Percentiles rank a stretch among this genome's conserved stretches.
Conservation (phyloP, 2,113 vertebrate genomes). For the Pelusios castaneus region DNA sequence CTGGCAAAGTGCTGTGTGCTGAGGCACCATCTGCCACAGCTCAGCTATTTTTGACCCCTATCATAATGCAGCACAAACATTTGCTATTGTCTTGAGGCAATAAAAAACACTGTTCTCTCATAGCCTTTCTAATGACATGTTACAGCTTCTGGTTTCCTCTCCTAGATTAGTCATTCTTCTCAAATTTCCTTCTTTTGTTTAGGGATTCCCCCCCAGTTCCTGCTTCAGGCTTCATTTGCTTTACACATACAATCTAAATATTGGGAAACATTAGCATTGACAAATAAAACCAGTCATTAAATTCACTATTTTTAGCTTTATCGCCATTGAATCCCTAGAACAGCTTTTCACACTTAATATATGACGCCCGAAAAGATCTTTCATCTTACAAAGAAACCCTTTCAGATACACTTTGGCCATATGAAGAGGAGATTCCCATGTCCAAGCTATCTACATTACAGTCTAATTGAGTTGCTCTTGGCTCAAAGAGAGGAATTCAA, state of each 20-base stretch:
- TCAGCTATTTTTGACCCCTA: neutral
- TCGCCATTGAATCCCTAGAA: neutral
- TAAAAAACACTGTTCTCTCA: neutral
- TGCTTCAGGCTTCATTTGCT: slow-evolving; percentile 26
- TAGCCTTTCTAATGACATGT: neutral
- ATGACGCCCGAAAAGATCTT: slow-evolving; percentile 16
- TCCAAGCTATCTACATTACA: neutral
- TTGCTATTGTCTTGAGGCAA: neutral
- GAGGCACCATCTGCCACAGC: neutral
- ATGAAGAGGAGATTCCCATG: neutral
- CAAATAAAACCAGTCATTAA: slow-evolving; percentile 4
- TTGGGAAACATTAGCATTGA: neutral
- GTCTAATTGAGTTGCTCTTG: neutral
- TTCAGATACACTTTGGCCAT: neutral
- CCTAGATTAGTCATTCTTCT: slow-evolving; percentile 49
- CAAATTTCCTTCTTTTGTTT: slow-evolving; percentile 76
- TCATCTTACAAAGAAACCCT: slow-evolving; percentile 2
- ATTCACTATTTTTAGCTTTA: slow-evolving; percentile 39
- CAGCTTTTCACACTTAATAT: slow-evolving; percentile 24
- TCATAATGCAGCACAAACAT: accelerated
- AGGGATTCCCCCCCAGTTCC: slow-evolving; percentile 64
- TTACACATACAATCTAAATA: neutral
- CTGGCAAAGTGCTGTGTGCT: accelerated
- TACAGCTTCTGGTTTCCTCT: slow-evolving; percentile 55
- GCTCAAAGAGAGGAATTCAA: neutral